Evolutionary conservation across 2,888 invertebrate species (phyloP).

Genomic region (Troilus luridus): DNA sequence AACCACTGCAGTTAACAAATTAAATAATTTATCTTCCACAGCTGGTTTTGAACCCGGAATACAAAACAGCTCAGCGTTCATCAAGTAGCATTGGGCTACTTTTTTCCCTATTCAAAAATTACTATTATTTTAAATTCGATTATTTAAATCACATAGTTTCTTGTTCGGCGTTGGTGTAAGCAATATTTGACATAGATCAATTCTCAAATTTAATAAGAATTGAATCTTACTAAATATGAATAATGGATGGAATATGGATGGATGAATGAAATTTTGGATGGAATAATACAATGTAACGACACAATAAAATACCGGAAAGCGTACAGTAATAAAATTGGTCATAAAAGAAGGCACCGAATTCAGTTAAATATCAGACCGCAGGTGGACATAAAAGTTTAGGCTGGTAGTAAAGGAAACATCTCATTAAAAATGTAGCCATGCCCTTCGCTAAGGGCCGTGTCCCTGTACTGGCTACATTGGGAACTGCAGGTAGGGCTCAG

Average conservation of each 20-base stretch:
- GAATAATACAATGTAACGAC: not conserved
- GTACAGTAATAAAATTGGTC: not conserved
- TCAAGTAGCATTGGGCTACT: too few relatives aligned
- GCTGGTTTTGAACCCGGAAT: too few relatives aligned
- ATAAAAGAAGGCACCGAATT: not conserved
- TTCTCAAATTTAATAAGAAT: not conserved
- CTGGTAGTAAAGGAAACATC: constrained; percentile 23
- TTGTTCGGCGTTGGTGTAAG: too few relatives aligned
- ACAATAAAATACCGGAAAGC: constrained; percentile 1
- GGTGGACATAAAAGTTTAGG: constrained; percentile 25
- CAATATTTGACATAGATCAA: not conserved
- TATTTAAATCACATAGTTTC: too few relatives aligned
- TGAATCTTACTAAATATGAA: not conserved
- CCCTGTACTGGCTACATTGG: not conserved
- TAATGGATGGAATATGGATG: too few relatives aligned
- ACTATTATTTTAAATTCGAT: too few relatives aligned
- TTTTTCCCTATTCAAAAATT: too few relatives aligned
- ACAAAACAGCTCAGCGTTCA: too few relatives aligned
- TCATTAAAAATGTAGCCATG: constrained; percentile 21
- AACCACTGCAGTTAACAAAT: too few relatives aligned
- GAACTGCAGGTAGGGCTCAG: not conserved
- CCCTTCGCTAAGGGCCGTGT: not conserved
- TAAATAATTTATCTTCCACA: too few relatives aligned
- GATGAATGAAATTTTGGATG: not conserved
- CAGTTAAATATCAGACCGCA: constrained; percentile 36